Percentiles rank a stretch among this genome's conserved stretches.
phyloP scores from a whole-genome alignment of 2,113 vertebrate species.

The Felis catus region F.catus_Fca126_mat1.0 CM031418.1:92994501-92995000 shows the following conservation, averaged over 20 bases:
- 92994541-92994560: background rate
- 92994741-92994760: background rate
- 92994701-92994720: background rate
- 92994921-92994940: too few species aligned
- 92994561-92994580: background rate
- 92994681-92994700: background rate
- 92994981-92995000: background rate
- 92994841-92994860: background rate
- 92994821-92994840: background rate
- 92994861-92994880: background rate
- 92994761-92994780: background rate
- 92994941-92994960: background rate
- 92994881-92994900: background rate
- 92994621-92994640: background rate
- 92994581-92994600: background rate
- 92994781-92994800: background rate
- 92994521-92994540: background rate
- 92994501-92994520: background rate
- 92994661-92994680: background rate
- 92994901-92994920: background rate
- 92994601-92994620: background rate
- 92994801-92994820: background rate
- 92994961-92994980: background rate
- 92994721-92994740: background rate
- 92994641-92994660: background rate